Evolutionary conservation across 2,888 invertebrate species (phyloP), one percentile per base, ranked within the genome.

Genomic region (Xanthorhoe spadicearia): DNA sequence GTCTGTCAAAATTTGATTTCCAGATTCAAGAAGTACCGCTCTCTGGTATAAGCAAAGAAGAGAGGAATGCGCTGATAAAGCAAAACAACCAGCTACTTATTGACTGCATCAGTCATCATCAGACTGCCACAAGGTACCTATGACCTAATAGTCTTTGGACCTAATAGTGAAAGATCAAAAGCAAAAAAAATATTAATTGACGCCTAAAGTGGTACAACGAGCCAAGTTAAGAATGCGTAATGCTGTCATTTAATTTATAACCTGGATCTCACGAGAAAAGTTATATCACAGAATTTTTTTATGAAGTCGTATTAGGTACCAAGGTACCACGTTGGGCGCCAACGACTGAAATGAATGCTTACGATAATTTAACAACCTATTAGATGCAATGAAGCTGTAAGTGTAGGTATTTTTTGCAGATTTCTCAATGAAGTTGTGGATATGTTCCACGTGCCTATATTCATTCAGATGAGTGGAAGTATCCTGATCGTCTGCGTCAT

Each of bases 401-500:
- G 15, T 17, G 17, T 15, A 2, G 1, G 28, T 7, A 15, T 60
- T 52, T 53, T 52, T 80, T 79, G 76, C 43, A 48, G 50, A 46
- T 28, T 28, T 38, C 74, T 23, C 71, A 71, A 60, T 74, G 46
- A 46, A 46, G 52, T 52, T 52, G 28, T 43, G 28, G 46, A 60
- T 53, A 60, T 60, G 60, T 60, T 60, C 32, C 43, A 43, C 17
- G 17, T 53, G 4, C 28, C 52, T 13, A 46, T 60, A 52, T 60
- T 60, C 28, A 10, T 60, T 17, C 60, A 60, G 43, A 23, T 60
- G 46, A 28, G 78, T 87, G 2, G 81, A 94, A 32, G 88, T 88
- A 43, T 94, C 94, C 1, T 94, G 94, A 1, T 86, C 88, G 52
- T 91, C 10, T 60, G 60, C 46, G 18, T 60, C 10, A 15, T 60